These are phyloP conservation scores for Syndactyla subalaris DNA, from an alignment of 2,797 vertebrate species.

Conservation along the genomic window DNA sequence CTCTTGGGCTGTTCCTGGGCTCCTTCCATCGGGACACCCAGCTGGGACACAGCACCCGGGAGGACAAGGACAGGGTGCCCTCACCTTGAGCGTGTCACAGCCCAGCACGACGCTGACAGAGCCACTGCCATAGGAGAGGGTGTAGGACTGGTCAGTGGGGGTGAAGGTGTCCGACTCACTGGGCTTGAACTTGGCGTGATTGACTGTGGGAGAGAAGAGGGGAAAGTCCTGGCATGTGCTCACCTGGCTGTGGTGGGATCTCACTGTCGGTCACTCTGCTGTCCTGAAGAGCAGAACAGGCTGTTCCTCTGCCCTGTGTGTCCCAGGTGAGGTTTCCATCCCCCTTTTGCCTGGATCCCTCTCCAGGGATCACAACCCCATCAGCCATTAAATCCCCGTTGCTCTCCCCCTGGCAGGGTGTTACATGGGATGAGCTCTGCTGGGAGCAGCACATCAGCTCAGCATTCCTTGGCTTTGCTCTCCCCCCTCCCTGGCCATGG, in stretches of 20 bases:
- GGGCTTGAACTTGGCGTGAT: constrained; percentile 76
- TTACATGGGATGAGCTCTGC: background rate
- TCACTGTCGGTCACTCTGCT: rapidly evolving
- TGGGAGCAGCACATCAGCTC: rapidly evolving
- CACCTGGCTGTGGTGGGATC: rapidly evolving
- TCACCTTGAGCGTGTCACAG: constrained; percentile 80
- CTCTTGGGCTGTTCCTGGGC: background rate
- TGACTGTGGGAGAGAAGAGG: constrained; percentile 52
- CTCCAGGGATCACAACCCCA: background rate
- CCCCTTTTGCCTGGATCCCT: background rate
- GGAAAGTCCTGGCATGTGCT: background rate
- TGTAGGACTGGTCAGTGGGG: constrained; percentile 32
- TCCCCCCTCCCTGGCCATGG: rapidly evolving
- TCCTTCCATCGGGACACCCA: rapidly evolving
- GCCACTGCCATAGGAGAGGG: constrained; percentile 77
- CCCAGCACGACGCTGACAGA: constrained; percentile 72
- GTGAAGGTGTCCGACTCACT: constrained; percentile 73
- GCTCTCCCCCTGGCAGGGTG: rapidly evolving
- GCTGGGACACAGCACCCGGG: background rate
- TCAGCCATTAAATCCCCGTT: background rate
- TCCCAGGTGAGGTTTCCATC: background rate
- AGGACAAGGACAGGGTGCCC: background rate
- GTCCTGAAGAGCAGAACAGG: rapidly evolving
- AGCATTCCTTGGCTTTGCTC: rapidly evolving
- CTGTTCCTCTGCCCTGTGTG: background rate